Evolutionary conservation across 2,797 vertebrate species (phyloP).

Genomic region (Myotis planiceps): DNA sequence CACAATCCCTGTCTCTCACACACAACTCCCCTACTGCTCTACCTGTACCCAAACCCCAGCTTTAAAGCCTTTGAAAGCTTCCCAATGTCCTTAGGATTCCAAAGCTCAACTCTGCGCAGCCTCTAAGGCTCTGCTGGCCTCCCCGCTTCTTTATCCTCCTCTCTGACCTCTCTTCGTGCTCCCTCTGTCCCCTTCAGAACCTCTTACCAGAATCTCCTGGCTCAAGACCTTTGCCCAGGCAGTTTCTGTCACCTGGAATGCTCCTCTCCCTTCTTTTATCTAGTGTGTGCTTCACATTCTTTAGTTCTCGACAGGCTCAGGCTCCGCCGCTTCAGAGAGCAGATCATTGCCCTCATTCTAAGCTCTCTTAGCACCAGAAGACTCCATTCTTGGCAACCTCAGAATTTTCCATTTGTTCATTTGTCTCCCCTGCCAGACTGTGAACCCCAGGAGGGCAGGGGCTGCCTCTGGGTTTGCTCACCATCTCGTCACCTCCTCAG

Average conservation of each 20-base stretch:
- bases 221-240: background rate
- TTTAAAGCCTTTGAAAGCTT: background rate
- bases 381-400: background rate
- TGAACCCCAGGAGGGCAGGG: background rate
- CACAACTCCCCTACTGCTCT: background rate
- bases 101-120: background rate
- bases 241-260: background rate
- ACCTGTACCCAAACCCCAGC: background rate
- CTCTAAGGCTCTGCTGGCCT: background rate
- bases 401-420: too few species aligned
- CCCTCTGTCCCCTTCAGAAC: background rate
- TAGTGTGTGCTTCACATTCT: background rate
- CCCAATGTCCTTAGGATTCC: background rate
- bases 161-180: background rate
- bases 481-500: background rate
- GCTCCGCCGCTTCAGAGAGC: background rate
- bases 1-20: background rate
- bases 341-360: background rate
- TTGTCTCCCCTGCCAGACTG: background rate
- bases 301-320: fast-evolving
- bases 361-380: background rate
- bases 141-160: too few species aligned
- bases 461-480: background rate
- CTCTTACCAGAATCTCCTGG: background rate
- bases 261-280: background rate